Evolutionary conservation across 1,140 invertebrate genomes (phyloP), one percentile per base, ranked within the genome.

Genomic region (Drosophila parabipectinata): DNA sequence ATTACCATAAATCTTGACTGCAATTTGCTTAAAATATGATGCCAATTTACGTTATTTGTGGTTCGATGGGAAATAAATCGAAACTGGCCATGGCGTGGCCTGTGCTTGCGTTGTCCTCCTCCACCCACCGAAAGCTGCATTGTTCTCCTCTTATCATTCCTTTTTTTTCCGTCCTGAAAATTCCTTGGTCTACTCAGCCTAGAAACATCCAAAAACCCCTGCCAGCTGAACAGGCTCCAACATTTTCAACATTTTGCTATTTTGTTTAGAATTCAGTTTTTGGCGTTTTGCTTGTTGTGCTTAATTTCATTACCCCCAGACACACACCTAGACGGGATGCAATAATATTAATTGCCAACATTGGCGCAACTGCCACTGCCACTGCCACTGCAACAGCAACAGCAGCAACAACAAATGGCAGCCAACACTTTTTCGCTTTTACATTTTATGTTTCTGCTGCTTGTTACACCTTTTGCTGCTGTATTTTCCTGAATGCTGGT

Each of bases 11-110:
- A 88, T 88, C 83, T 88, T 87, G 82, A 50, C 85, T 87, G 79
- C 82, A 87, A 87, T 88, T 88, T 88, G 83, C 83, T 88, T 88
- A 88, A 88, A 88, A 88, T 88, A 88, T 88, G 83, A 88, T 88
- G 83, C 83, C 83, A 88, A 88, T 88, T 88, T 88, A 81, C 83
- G 83, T 88, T 88, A 88, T 88, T 88, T 88, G 83, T 88, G 83
- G 83, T 88, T 88, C 83, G 83, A 88, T 88, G 79, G 79, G 72
- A 88, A 83, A 88, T 88, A 88, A 83, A 88, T 88, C 79, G 83
- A 88, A 88, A 76, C 67, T 76, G 78, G 69, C 62, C 75, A 75
- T 51, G 68, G 50, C 66, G 52, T 51, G 71, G 37, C 53, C 59
- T 4, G 48, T 10, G 26, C 4, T 47, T 21, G 18, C 15, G 18